Base-by-base conservation (phyloP, 2,113 vertebrate genomes). In the Ceyx cyanopectus region DNA sequence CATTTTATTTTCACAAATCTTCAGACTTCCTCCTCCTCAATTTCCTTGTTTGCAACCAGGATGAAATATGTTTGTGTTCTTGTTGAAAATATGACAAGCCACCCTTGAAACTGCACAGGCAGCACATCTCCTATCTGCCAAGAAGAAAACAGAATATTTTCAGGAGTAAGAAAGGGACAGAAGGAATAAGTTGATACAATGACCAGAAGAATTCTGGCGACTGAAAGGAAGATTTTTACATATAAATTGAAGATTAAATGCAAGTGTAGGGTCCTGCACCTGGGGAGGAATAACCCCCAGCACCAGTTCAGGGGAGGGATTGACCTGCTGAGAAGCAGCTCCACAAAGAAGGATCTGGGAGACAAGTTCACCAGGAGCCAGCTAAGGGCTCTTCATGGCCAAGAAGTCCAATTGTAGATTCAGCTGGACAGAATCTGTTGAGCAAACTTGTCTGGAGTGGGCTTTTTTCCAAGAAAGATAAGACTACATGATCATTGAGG, bases 11-110 rank as follows among this genome's bases (percentile, higher is more conserved):
- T 24, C 11, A 41, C 9, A 14, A 50, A 77, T 85, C 82, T 74
- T 37, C 65, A 88, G 81, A 68, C 22, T 90, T 78, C 78, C 74
- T 92, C 84, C 93, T 74, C 57, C 81, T 93, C 89, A 68, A 69
- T 93, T 68, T 72, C 58, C 41, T 92, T 93, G 81, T 91, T 93
- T 85, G 74, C 57, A 68, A 34, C 26, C 70, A 50, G 70, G 9
- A 79, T 50, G 78, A 94, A 92, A 85, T 14, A 43, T 22, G 81
- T 30, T 83, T 74, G 90, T 73, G 69, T 88, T 94, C 37, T 61
- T 73, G 29, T 12, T 68, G 56, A 24, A 94, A 94, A 83, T 40
- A 58, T 11, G 51, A 82, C 51, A 77, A 83, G 77, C 27, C 23
- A 53, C 37, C 21, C 43, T 58, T 83, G 37, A 67, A 92, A 74